Evolutionary conservation across 1,140 invertebrate genomes (phyloP).

Genomic region (Popillia japonica): DNA sequence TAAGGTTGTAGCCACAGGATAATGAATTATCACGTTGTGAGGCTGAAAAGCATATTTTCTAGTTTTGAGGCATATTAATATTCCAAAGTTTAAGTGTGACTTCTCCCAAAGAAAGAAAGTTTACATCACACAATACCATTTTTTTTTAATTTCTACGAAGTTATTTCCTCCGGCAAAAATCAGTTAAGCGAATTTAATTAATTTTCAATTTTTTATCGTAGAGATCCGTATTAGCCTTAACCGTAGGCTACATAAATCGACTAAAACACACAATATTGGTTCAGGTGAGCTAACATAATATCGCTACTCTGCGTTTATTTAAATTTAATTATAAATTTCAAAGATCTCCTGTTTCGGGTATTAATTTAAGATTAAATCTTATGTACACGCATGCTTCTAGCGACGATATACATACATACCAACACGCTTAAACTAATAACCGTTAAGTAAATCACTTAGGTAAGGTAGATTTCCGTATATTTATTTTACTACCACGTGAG

Average conservation of each 20-base stretch:
- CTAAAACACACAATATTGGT: background rate
- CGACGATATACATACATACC: background rate
- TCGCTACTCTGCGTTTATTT: background rate
- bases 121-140: too few relatives aligned
- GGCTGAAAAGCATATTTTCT: too few relatives aligned
- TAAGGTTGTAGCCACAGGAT: too few relatives aligned
- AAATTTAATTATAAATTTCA: slow-evolving; percentile 23
- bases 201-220: too few relatives aligned
- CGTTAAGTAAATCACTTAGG: slow-evolving; percentile 31
- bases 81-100: too few relatives aligned
- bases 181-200: too few relatives aligned
- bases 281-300: slow-evolving; percentile 5
- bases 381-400: background rate
- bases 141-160: too few relatives aligned
- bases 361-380: slow-evolving; percentile 22
- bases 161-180: too few relatives aligned
- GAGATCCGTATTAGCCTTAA: background rate
- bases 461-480: slow-evolving; percentile 32
- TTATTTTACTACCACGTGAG: slow-evolving; percentile 33
- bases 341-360: background rate
- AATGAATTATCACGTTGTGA: too few relatives aligned
- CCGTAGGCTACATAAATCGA: background rate
- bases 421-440: background rate
- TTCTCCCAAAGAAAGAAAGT: too few relatives aligned
- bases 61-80: too few relatives aligned